Percentiles rank a stretch among this genome's conserved stretches.
phyloP scores from a whole-genome alignment of 2,113 vertebrate species.

The Nycticryphes semicollaris region DNA sequence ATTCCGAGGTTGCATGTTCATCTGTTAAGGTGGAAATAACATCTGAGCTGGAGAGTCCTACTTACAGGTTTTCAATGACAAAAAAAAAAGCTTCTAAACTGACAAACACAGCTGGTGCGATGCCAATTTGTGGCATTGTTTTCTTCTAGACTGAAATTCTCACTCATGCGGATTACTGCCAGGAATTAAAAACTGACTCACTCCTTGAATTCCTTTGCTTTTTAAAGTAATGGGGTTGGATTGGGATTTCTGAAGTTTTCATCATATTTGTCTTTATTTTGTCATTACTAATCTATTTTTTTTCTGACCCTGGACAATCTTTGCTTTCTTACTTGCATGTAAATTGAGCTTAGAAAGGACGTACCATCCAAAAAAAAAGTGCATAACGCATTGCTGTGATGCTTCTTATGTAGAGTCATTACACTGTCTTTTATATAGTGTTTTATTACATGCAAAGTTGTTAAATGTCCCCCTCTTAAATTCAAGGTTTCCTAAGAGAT shows the following conservation, averaged over 20 bases:
- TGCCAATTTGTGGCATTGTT: not conserved
- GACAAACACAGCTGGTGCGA: not conserved
- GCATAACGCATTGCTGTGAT: not conserved
- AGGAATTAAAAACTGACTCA: not conserved
- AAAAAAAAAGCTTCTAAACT: not conserved
- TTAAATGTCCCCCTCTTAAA: not conserved
- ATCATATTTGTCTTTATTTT: not conserved
- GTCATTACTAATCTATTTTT: not conserved
- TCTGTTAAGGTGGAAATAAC: not conserved
- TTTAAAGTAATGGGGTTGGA: not conserved
- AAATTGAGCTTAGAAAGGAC: not conserved
- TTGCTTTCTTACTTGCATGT: not conserved
- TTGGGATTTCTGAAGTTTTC: not conserved
- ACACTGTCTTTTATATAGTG: not conserved
- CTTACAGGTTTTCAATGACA: not conserved
- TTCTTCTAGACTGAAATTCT: constrained; percentile 5
- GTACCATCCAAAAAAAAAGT: not conserved
- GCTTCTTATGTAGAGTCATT: not conserved
- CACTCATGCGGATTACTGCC: not conserved
- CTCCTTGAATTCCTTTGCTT: not conserved
- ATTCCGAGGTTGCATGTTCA: not conserved
- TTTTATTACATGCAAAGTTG: not conserved
- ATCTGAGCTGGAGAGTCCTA: not conserved
- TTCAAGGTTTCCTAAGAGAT: not conserved
- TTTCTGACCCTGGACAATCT: not conserved